A percentile compares a stretch with the other conserved stretches of the same genome.
These are phyloP conservation scores for Sphaerodactylus townsendi DNA, from an alignment of 2,113 vertebrate genomes.

Conservation along the genomic window DNA sequence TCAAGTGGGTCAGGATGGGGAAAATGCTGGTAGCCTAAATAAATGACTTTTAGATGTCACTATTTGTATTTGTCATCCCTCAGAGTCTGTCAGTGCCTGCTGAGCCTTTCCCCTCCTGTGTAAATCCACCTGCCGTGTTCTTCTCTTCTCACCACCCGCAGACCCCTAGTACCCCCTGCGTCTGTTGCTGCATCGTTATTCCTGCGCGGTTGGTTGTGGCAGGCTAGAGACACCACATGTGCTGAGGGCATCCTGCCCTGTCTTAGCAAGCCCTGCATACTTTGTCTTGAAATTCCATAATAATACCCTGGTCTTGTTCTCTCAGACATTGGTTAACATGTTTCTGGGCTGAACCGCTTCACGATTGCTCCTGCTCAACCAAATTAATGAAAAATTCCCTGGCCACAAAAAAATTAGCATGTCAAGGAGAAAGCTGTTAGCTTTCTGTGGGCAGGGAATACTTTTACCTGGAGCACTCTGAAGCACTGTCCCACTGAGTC, in stretches of 20 bases:
- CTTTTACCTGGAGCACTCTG: neutral
- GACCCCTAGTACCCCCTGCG: neutral
- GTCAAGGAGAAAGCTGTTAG: neutral
- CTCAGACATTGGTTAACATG: too few species aligned
- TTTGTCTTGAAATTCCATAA: too few species aligned
- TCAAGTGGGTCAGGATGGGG: too few species aligned
- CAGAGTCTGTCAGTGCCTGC: neutral
- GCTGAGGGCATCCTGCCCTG: neutral
- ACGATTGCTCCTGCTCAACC: too few species aligned
- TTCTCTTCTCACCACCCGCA: neutral
- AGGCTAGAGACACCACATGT: neutral
- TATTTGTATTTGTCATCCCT: neutral
- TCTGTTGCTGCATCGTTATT: neutral
- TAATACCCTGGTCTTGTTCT: neutral
- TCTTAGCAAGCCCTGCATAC: neutral
- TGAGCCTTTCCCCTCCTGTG: too few species aligned
- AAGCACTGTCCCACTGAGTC: neutral
- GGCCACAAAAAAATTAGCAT: neutral
- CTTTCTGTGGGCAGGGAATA: neutral
- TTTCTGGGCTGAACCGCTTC: neutral
- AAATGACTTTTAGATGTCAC: neutral
- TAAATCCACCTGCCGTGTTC: neutral
- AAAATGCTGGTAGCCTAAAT: neutral
- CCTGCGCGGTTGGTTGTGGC: neutral
- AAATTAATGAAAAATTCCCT: neutral